These are phyloP conservation scores for Micrasema longulum DNA, from an alignment of 1,140 invertebrate species.

Conservation along the genomic window DNA sequence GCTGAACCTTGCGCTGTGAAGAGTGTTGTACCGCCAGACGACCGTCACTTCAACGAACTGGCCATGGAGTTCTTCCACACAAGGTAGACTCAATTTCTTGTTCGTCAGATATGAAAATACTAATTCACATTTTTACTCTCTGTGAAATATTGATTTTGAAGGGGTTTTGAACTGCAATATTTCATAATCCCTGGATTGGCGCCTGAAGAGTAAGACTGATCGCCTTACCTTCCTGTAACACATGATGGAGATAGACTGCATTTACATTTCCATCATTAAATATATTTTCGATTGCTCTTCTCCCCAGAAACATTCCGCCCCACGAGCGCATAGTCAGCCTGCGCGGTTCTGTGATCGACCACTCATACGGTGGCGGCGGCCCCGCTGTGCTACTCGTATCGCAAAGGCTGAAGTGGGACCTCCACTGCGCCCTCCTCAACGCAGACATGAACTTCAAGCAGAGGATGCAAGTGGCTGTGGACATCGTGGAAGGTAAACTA, in stretches of 20 bases:
- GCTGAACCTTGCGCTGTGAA: slow-evolving; percentile 86
- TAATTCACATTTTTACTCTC: no score
- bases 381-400: slow-evolving; percentile 87
- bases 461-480: slow-evolving; percentile 82
- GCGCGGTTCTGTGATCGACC: slow-evolving; percentile 86
- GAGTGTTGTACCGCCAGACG: slow-evolving; percentile 90
- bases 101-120: no score
- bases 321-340: slow-evolving; percentile 87
- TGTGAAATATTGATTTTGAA: no score
- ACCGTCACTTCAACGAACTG: slow-evolving; percentile 91
- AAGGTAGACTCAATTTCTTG: slow-evolving; percentile 62
- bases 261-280: background rate
- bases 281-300: background rate
- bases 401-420: slow-evolving; percentile 78
- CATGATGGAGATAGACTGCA: no score
- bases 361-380: slow-evolving; percentile 76
- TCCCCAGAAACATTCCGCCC: slow-evolving; percentile 81
- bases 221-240: no score
- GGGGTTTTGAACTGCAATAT: no score
- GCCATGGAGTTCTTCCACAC: slow-evolving; percentile 94
- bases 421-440: slow-evolving; percentile 83
- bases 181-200: no score
- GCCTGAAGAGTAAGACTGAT: no score
- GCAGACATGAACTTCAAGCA: slow-evolving; percentile 75
- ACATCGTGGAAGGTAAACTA: slow-evolving; percentile 82